Percentiles rank a stretch among this genome's conserved stretches.
phyloP scores from a whole-genome alignment of 2,113 vertebrate species.

The Pomatorhinus ruficollis region DNA sequence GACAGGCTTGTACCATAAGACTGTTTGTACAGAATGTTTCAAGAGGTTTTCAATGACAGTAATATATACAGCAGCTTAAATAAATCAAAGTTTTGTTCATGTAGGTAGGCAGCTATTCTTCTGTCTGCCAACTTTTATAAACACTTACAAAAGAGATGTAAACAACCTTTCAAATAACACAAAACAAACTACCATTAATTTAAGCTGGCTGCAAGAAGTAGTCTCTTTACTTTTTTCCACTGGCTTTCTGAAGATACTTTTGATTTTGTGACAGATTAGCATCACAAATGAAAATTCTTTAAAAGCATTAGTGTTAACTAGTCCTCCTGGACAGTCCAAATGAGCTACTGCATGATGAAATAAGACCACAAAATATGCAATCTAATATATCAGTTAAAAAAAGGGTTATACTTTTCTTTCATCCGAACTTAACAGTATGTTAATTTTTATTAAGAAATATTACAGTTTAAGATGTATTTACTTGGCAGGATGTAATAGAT shows the following conservation, averaged over 20 bases:
- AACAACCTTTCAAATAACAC: conserved; percentile 25
- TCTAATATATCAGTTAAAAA: background rate
- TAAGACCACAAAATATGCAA: background rate
- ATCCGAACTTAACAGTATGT: background rate
- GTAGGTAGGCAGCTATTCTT: background rate
- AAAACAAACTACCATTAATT: conserved; percentile 31
- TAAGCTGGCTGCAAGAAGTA: background rate
- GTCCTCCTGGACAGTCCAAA: conserved; percentile 17
- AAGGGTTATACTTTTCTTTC: background rate
- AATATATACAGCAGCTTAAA: background rate
- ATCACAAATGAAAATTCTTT: conserved; percentile 13
- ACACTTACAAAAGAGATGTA: conserved; percentile 25
- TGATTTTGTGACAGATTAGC: conserved; percentile 5
- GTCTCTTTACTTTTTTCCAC: background rate
- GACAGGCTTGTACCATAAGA: background rate
- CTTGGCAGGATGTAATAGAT: background rate
- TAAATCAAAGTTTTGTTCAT: conserved; percentile 34
- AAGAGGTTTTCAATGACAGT: conserved; percentile 7
- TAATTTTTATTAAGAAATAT: background rate
- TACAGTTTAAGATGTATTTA: background rate
- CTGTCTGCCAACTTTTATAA: conserved; percentile 20
- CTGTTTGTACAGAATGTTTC: background rate
- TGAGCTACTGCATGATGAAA: conserved; percentile 16
- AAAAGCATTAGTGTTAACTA: conserved; percentile 40
- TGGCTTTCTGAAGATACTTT: background rate